Evolutionary conservation across 2,888 invertebrate species (phyloP), one percentile per base, ranked within the genome.

Genomic region (Erannis defoliaria): DNA sequence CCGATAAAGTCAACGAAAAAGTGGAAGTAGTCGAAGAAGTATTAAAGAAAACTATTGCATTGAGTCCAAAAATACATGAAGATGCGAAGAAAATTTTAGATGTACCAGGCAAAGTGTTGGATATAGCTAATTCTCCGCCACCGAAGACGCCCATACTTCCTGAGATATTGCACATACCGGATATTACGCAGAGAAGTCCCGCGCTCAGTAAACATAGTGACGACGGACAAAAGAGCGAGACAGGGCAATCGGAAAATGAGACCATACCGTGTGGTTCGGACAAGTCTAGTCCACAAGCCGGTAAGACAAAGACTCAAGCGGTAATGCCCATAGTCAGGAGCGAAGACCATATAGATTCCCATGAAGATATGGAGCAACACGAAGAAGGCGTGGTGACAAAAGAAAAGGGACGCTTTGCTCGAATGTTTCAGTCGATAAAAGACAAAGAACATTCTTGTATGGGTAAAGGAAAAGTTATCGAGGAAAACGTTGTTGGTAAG

Each of bases 381-480:
- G 88, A 90, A 57, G 92, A 91, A 21, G 69, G 68, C 35, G 89
- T 92, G 14, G 88, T 91, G 0, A 86, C 85, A 8, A 84, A 86
- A 37, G 90, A 90, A 49, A 91, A 90, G 59, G 90, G 93, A 10
- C 82, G 91, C 8, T 88, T 93, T 55, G 86, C 92, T 1, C 82
- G 86, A 18, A 81, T 93, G 51, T 93, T 93, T 64, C 89, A 91
- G 64, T 86, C 88, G 0, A 88, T 93, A 56, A 82, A 86, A 70
- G 91, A 90, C 64, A 92, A 91, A 64, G 92, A 93, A 71, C 80
- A 89, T 67, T 93, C 91, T 18, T 93, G 93, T 67, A 93, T 93
- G 88, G 87, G 93, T 6, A 92, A 86, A 79, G 92, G 91, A 26
- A 92, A 93, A 75, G 93, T 93, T 46, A 90, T 93, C 50, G 93